phyloP scores from a whole-genome alignment of 2,113 vertebrate genomes.

The Onychorhynchus coronatus region DNA sequence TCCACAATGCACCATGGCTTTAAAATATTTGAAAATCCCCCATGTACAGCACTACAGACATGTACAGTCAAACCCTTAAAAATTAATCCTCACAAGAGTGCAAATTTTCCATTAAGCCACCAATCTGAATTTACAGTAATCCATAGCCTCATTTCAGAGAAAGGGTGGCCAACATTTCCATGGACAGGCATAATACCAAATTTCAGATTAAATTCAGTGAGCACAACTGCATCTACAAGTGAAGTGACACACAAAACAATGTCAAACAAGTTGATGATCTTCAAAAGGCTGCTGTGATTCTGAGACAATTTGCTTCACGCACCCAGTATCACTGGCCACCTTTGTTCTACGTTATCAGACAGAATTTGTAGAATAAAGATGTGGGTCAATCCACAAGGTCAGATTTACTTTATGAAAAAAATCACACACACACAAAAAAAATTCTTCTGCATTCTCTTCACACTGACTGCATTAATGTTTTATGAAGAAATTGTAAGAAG shows the following conservation, averaged over 20 bases:
- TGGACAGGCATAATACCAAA: background rate
- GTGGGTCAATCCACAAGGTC: background rate
- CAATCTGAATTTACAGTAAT: background rate
- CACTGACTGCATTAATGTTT: background rate
- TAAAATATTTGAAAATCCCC: background rate
- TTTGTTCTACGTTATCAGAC: background rate
- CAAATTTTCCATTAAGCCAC: background rate
- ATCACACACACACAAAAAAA: background rate
- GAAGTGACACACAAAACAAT: background rate
- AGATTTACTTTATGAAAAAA: conserved; percentile 19
- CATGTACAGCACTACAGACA: background rate
- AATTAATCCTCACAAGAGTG: background rate
- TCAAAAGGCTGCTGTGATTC: background rate
- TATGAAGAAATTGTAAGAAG: background rate
- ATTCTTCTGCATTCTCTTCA: background rate
- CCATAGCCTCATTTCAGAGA: background rate
- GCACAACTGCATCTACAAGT: background rate
- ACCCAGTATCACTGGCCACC: background rate
- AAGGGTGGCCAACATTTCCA: background rate
- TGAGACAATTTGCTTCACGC: background rate
- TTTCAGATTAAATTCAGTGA: background rate
- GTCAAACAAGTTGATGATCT: background rate
- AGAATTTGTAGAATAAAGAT: conserved; percentile 8
- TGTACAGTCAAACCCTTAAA: background rate
- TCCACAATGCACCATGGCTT: background rate